These are phyloP conservation scores for Chaetodon trifascialis DNA, from an alignment of 2,113 vertebrate genomes.

Conservation along the genomic window DNA sequence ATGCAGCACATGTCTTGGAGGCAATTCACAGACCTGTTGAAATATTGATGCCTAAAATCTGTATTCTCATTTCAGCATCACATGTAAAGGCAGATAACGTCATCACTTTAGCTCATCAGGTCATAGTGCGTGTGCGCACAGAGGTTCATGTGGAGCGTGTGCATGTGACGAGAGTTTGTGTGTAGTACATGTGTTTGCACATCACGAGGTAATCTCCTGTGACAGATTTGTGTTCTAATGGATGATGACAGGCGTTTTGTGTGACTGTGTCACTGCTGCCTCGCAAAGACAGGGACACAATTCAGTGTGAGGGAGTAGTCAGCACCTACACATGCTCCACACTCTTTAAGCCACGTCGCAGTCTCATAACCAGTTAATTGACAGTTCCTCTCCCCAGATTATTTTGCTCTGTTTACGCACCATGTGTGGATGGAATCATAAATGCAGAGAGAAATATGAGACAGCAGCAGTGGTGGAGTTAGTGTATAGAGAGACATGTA, in stretches of 20 bases:
- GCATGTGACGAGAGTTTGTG: background rate
- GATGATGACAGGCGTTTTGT: slow-evolving; percentile 71
- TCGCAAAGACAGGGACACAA: slow-evolving; percentile 44
- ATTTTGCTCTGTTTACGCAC: slow-evolving; percentile 24
- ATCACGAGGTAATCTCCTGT: slow-evolving; percentile 39
- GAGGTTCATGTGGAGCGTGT: background rate
- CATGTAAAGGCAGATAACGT: slow-evolving; percentile 48
- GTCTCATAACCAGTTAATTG: slow-evolving; percentile 40
- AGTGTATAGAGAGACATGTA: background rate
- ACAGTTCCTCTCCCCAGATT: slow-evolving; percentile 41
- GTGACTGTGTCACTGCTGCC: slow-evolving; percentile 38
- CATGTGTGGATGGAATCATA: slow-evolving; percentile 12
- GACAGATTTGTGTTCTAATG: slow-evolving; percentile 58
- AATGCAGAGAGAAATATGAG: background rate
- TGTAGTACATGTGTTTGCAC: slow-evolving; percentile 24
- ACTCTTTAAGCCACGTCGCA: slow-evolving; percentile 36
- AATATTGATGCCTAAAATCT: slow-evolving; percentile 80
- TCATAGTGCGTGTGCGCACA: background rate
- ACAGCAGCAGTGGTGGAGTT: background rate
- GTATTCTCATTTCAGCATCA: slow-evolving; percentile 68
- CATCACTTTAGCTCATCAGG: slow-evolving; percentile 22
- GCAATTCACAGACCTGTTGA: slow-evolving; percentile 68
- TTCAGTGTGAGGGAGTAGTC: slow-evolving; percentile 37
- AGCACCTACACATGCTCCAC: slow-evolving; percentile 54
- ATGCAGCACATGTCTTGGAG: slow-evolving; percentile 73